Evolutionary conservation across 2,888 invertebrate genomes (phyloP).

Genomic region (Apodemia mormo): DNA sequence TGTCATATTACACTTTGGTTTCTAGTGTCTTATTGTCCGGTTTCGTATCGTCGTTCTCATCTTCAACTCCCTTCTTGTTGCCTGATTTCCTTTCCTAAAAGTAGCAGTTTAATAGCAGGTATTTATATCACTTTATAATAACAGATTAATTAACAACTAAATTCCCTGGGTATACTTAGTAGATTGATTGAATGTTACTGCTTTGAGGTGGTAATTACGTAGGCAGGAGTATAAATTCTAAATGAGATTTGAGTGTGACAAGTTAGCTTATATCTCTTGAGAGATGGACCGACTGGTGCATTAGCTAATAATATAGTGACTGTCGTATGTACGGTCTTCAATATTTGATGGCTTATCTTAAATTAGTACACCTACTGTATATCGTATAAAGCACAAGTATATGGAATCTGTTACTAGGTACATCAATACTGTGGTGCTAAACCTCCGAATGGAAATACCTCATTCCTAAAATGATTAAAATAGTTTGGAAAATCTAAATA

Average conservation of each 20-base stretch:
- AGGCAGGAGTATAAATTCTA: conserved; percentile 22
- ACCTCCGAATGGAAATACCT: too few species aligned
- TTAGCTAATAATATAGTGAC: conserved; percentile 56
- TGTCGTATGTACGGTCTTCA: conserved; percentile 51
- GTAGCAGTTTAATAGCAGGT: too few species aligned
- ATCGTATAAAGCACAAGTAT: background rate
- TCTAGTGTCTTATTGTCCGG: too few species aligned
- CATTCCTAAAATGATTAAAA: too few species aligned
- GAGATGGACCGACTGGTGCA: conserved; percentile 37
- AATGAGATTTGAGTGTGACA: conserved; percentile 28
- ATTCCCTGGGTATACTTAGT: background rate
- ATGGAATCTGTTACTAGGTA: too few species aligned
- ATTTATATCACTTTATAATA: too few species aligned
- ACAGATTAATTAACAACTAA: background rate
- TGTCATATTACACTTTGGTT: too few species aligned
- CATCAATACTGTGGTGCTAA: too few species aligned
- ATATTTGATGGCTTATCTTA: conserved; percentile 66
- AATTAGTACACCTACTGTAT: conserved; percentile 51
- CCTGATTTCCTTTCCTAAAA: too few species aligned
- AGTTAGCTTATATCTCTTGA: conserved; percentile 36
- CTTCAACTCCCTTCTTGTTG: too few species aligned
- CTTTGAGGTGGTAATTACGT: conserved; percentile 1
- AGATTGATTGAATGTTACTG: background rate
- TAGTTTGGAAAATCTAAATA: too few species aligned
- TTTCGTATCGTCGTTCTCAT: too few species aligned